Conservation (phyloP, 64 coral and sea anemone genomes). For the Actinia tenebrosa region DNA sequence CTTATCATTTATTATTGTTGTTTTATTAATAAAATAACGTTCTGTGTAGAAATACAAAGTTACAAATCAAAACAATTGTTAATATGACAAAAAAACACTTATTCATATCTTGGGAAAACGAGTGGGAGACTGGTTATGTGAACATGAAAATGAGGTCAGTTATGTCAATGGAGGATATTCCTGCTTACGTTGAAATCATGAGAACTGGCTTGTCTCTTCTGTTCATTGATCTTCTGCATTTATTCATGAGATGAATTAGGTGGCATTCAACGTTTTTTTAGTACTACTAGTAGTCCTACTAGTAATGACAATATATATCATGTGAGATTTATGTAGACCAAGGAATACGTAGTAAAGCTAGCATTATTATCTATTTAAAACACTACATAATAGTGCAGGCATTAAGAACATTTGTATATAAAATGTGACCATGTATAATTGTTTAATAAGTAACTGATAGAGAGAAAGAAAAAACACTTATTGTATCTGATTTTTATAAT, state of each 20-base stretch:
- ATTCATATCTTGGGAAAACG: background rate
- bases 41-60: too few relatives aligned
- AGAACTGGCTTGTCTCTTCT: too few relatives aligned
- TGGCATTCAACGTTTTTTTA: background rate
- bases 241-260: background rate
- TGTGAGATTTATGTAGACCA: background rate
- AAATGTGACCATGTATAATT: background rate
- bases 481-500: background rate
- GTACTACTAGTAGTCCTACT: too few relatives aligned
- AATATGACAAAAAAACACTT: background rate
- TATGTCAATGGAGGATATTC: background rate
- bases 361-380: constrained; percentile 4
- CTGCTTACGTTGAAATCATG: too few relatives aligned
- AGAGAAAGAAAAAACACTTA: background rate
- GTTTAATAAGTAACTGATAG: background rate
- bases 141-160: background rate
- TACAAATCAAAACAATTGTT: background rate
- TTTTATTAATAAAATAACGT: too few relatives aligned
- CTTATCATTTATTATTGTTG: background rate
- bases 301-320: too few relatives aligned
- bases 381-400: background rate
- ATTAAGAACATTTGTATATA: background rate
- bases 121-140: background rate
- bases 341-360: background rate
- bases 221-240: too few relatives aligned